Conservation (phyloP, 2,113 vertebrate species). For the Platichthys flesus region DNA sequence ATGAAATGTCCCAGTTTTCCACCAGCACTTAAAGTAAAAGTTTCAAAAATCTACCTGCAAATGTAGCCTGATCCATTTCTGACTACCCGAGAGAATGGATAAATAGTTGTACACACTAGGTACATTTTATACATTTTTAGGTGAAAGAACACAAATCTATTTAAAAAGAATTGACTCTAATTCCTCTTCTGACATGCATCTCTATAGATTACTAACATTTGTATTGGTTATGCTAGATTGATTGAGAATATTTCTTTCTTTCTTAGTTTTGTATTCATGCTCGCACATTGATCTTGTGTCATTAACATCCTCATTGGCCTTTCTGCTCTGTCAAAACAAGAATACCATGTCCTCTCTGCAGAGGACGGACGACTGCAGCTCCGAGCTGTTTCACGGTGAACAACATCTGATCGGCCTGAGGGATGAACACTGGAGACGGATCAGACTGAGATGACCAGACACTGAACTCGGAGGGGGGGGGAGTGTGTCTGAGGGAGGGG, state of each 20-base stretch:
- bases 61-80: neutral
- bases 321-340: neutral
- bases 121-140: too few species aligned
- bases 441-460: conserved; percentile 42
- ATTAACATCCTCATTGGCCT: neutral
- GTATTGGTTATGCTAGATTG: neutral
- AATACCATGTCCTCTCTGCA: neutral
- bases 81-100: neutral
- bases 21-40: neutral
- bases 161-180: neutral
- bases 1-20: neutral
- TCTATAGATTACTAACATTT: too few species aligned
- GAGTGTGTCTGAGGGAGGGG: neutral
- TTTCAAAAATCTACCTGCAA: neutral
- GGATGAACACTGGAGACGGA: conserved; percentile 50
- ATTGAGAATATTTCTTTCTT: neutral
- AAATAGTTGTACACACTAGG: too few species aligned
- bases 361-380: conserved; percentile 32
- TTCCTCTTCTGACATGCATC: neutral
- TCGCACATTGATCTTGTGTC: neutral
- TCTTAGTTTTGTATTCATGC: neutral
- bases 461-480: conserved; percentile 15
- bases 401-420: conserved; percentile 39
- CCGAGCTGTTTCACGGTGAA: conserved; percentile 39
- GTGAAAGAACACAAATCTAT: too few species aligned